Conservation (phyloP, 2,113 vertebrate genomes). For the Baryphthengus martii region DNA sequence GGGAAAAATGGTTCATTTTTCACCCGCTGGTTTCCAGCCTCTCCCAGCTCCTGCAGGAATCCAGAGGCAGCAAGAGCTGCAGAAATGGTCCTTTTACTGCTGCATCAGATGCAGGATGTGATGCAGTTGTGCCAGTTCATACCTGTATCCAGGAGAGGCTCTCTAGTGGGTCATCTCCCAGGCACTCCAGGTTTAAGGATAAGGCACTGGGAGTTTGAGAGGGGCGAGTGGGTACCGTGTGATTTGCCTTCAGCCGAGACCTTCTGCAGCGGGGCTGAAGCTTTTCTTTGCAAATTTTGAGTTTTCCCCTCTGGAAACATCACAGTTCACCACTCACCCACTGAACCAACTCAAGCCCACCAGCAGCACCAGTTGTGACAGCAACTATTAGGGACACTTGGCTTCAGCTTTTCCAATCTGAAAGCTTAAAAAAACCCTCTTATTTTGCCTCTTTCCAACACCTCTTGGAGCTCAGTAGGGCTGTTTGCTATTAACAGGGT, state of each 20-base stretch:
- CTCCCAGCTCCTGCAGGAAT: background rate
- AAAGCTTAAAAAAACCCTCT: background rate
- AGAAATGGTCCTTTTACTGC: background rate
- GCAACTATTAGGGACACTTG: background rate
- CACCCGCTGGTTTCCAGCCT: background rate
- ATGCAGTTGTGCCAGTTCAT: fast-evolving
- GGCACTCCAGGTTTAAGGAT: background rate
- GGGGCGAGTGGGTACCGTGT: fast-evolving
- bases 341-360: background rate
- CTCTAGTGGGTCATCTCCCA: fast-evolving
- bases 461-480: background rate
- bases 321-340: fast-evolving
- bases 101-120: fast-evolving
- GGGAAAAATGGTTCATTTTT: background rate
- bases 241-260: background rate
- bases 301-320: background rate
- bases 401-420: background rate
- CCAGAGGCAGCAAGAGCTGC: fast-evolving
- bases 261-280: background rate
- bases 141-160: fast-evolving
- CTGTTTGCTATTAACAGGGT: background rate
- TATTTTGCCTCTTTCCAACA: no score
- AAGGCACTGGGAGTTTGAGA: background rate
- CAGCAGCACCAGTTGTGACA: background rate
- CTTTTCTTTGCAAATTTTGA: background rate